Evolutionary conservation across 2,113 vertebrate genomes (phyloP).

Genomic region (Odontophorus gujanensis): DNA sequence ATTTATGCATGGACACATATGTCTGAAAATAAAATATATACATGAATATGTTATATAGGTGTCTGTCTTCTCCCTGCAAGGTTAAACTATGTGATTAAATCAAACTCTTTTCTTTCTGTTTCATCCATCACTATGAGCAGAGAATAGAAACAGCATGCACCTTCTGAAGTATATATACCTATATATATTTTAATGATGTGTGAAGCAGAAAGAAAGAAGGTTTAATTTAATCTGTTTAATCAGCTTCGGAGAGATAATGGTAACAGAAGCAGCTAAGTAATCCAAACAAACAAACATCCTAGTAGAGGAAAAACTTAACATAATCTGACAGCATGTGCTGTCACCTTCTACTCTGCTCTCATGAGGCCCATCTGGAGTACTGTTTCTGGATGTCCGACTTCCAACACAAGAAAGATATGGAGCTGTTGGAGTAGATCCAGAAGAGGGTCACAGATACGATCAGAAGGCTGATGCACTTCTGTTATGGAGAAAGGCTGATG

Average conservation of each 20-base stretch:
- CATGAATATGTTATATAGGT: slow-evolving; percentile 24
- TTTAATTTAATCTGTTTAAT: slow-evolving; percentile 48
- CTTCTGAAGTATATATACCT: neutral
- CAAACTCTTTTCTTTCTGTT: slow-evolving; percentile 27
- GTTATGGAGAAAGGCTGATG: neutral
- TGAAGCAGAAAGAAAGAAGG: slow-evolving; percentile 22
- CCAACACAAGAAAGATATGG: neutral
- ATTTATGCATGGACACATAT: neutral
- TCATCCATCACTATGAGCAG: slow-evolving; percentile 49
- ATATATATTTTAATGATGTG: slow-evolving; percentile 26
- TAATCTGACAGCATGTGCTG: neutral
- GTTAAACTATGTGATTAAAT: slow-evolving; percentile 61
- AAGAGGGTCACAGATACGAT: neutral
- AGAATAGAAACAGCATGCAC: slow-evolving; percentile 32
- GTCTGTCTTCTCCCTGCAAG: slow-evolving; percentile 40
- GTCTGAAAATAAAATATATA: slow-evolving; percentile 41
- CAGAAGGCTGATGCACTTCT: neutral
- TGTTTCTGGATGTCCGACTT: no score
- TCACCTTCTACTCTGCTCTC: neutral
- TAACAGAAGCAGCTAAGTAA: slow-evolving; percentile 27
- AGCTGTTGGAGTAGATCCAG: neutral
- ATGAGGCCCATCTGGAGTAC: neutral
- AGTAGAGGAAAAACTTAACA: neutral
- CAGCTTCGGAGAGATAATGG: slow-evolving; percentile 27
- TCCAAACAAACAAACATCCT: slow-evolving; percentile 10